These are phyloP conservation scores for Aurelia aurita DNA, from an alignment of 30 jellyfish, hydroid and myxozoan genomes.

Conservation along the genomic window DNA sequence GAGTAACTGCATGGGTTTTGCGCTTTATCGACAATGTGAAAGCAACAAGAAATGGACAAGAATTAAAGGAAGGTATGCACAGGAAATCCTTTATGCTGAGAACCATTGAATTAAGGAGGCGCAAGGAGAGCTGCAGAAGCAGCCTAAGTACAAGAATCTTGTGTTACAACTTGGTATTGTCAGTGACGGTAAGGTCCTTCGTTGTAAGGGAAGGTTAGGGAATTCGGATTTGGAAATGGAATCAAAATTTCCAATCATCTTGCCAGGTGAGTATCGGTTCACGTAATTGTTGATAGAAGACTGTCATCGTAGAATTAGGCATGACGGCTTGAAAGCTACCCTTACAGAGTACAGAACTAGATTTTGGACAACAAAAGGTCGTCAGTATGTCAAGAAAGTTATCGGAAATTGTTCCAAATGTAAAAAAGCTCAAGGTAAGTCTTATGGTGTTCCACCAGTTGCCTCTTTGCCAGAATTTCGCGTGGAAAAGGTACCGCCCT, in stretches of 20 bases:
- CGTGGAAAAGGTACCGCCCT: conserved; percentile 16
- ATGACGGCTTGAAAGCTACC: conserved; percentile 29
- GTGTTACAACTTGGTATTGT: conserved; percentile 1
- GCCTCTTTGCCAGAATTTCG: conserved; percentile 26
- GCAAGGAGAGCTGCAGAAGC: not conserved
- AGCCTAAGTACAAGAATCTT: conserved; percentile 3
- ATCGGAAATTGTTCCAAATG: conserved; percentile 8
- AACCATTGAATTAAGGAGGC: conserved; percentile 8
- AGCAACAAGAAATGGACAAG: not conserved
- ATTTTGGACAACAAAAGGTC: conserved; percentile 41
- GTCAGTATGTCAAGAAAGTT: conserved; percentile 17
- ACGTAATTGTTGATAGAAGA: not conserved
- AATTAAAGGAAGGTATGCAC: conserved; percentile 2
- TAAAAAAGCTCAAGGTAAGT: conserved; percentile 17
- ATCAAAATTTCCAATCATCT: conserved; percentile 7
- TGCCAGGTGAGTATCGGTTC: conserved; percentile 17
- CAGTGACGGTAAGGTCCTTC: not conserved
- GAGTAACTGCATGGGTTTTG: conserved; percentile 24
- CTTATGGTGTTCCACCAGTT: conserved; percentile 18
- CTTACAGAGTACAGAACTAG: conserved; percentile 21
- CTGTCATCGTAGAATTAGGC: conserved; percentile 3
- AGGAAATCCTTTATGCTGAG: conserved; percentile 7
- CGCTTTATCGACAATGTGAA: not conserved
- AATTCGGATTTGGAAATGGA: conserved; percentile 7
- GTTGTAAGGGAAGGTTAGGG: conserved; percentile 31